Base-by-base conservation (phyloP, 2,113 vertebrate species). In the Erythrocercus mccallii region DNA sequence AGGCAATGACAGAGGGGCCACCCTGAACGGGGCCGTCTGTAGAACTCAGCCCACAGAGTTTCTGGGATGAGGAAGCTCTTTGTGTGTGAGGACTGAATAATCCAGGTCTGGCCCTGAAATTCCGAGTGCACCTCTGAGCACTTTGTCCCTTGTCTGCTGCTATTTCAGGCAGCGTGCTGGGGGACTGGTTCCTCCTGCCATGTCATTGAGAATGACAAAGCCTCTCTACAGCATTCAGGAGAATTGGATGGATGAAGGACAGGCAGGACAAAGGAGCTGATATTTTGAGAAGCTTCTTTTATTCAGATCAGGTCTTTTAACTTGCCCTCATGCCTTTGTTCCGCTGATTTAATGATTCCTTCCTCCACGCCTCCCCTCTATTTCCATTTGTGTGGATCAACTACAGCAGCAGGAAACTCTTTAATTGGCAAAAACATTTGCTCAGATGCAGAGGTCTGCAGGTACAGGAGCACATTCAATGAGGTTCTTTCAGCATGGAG, bases 361-460 rank as follows among this genome's bases (percentile, higher is more conserved):
- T 96, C 81, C 95, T 97, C 93, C 95, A 95, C 77, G 5, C 94
- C 30, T 79, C 60, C 87, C 86, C 62, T 87, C 90, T 95, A 82
- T 73, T 20, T 94, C 87, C 93, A 88, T 92, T 92, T 93, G 80
- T 60, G 45, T 92, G 92, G 94, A 92, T 96, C 95, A 97, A 86
- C 96, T 91, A 89, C 96, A 97, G 62, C 93, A 90, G 94, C 94
- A 91, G 97, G 97, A 84, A 97, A 66, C 94, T 78, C 95, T 97
- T 97, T 98, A 98, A 98, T 97, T 98, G 98, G 97, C 90, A 97
- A 95, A 92, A 86, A 88, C 40, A 58, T 96, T 95, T 96, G 92
- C 96, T 94, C 82, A 28, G 62, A 90, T 87, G 74, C 92, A 96
- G 91, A 81, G 88, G 58, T 95, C 88, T 94, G 87, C 86, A 83